Evolutionary conservation across 2,797 vertebrate species (phyloP), one percentile per base, ranked within the genome.

Genomic region (Alectoris magna): DNA sequence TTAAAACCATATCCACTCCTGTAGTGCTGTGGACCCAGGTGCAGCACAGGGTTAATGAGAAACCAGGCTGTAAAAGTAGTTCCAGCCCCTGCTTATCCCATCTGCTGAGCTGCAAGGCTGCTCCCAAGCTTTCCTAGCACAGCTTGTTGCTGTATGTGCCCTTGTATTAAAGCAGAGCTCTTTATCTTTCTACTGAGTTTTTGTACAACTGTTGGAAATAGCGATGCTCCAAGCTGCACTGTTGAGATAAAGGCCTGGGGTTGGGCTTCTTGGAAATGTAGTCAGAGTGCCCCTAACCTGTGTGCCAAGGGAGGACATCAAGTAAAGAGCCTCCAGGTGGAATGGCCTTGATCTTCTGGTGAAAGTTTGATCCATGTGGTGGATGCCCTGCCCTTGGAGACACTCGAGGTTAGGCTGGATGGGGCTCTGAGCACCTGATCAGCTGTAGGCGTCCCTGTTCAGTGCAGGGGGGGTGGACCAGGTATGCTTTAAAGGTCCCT

Each of bases 41-140:
- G 12, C 43, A 64, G 75, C 16, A 5, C 31, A 78, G 84, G 58
- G 85, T 91, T 96, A 92, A 91, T 1, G 3, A 90, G 36, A 69
- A 94, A 15, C 6, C 36, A 67, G 55, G 48, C 46, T 67, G 59
- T 44, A 91, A 89, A 94, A 91, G 90, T 82, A 93, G 83, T 93
- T 84, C 82, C 77, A 87, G 71, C 41, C 80, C 51, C 88, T 14
- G 2, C 51, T 96, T 93, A 95, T 96, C 88, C 76, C 69, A 39
- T 92, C 74, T 64, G 46, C 63, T 22, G 79, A 77, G 77, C 75
- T 79, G 2, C 21, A 68, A 72, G 71, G 51, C 76, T 39, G 48
- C n/a, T 74, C 70, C 64, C 71, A 41, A 36, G 83, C 55, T 62
- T 88, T 72, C n/a, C 75, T 16, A 0, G 78, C 77, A 62, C 53